Conservation (phyloP, 2,113 vertebrate species). For the Pteronura brasiliensis region DNA sequence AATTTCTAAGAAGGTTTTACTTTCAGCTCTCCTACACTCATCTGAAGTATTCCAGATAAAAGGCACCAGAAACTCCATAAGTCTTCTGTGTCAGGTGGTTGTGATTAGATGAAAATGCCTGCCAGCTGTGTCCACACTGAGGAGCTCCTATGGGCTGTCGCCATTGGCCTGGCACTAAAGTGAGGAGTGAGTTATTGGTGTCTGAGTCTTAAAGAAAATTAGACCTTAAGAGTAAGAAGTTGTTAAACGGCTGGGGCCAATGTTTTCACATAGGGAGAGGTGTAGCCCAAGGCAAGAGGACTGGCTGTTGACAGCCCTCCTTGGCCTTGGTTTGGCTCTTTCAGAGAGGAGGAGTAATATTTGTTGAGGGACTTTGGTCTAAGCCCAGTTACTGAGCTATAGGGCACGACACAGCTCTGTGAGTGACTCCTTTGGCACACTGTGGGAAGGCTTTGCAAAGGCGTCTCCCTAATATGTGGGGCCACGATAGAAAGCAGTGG, state of each 20-base stretch:
- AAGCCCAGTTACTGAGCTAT: background rate
- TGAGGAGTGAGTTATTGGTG: background rate
- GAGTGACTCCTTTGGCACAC: background rate
- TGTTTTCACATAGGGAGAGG: background rate
- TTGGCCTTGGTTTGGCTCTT: background rate
- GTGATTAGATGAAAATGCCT: background rate
- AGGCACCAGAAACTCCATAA: background rate
- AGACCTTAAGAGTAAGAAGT: background rate
- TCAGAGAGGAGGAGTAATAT: background rate
- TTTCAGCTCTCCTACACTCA: background rate
- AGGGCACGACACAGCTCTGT: background rate
- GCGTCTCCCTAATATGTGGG: background rate
- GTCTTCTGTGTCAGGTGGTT: background rate
- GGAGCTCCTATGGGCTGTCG: background rate
- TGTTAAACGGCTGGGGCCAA: background rate
- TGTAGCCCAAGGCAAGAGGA: background rate
- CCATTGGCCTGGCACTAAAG: background rate
- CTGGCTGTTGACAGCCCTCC: background rate
- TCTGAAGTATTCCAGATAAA: conserved; percentile 12
- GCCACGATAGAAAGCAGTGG: background rate
- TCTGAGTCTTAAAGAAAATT: background rate
- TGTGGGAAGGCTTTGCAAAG: background rate
- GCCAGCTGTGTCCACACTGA: background rate
- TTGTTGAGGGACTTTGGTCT: background rate
- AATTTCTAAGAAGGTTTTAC: conserved; percentile 15